These are phyloP conservation scores for Zoanthus solanderi DNA, from an alignment of 92 coral and sea anemone species.

Conservation along the genomic window DNA sequence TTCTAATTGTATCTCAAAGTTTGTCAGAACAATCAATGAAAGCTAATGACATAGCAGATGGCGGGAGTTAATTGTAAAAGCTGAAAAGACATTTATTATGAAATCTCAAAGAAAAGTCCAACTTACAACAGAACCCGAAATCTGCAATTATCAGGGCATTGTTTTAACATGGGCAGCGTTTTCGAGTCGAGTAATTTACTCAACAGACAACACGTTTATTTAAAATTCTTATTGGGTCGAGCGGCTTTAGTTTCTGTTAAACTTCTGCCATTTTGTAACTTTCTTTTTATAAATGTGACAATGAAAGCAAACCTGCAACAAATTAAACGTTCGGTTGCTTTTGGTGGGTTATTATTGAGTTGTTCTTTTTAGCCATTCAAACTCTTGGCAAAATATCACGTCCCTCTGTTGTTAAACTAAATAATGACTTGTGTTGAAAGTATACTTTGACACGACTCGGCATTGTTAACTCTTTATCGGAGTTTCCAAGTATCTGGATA, in stretches of 20 bases:
- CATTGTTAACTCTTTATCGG: slow-evolving; percentile 14
- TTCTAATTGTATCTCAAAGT: slow-evolving; percentile 10
- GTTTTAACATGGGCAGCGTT: slow-evolving; percentile 38
- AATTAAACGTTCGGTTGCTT: neutral
- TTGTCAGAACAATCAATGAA: slow-evolving; percentile 31
- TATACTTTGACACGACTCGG: slow-evolving; percentile 2
- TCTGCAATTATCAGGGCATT: slow-evolving; percentile 78
- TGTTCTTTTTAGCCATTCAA: slow-evolving; percentile 19
- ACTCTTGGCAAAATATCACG: slow-evolving; percentile 7
- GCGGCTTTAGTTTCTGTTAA: neutral
- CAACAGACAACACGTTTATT: slow-evolving; percentile 14
- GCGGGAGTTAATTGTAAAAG: slow-evolving; percentile 61
- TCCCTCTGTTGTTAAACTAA: neutral
- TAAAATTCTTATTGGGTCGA: neutral
- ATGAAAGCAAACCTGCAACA: neutral
- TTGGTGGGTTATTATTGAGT: neutral
- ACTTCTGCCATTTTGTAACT: slow-evolving; percentile 23
- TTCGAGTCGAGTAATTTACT: slow-evolving; percentile 33
- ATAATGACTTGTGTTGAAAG: slow-evolving; percentile 2
- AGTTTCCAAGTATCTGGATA: slow-evolving; percentile 27
- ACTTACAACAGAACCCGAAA: slow-evolving; percentile 84
- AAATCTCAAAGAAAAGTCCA: slow-evolving; percentile 68
- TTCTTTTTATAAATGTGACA: neutral
- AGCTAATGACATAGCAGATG: slow-evolving; percentile 58
- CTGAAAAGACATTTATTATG: slow-evolving; percentile 36